Base-by-base conservation (phyloP, 2,113 vertebrate species). In the Pterocles gutturalis region DNA sequence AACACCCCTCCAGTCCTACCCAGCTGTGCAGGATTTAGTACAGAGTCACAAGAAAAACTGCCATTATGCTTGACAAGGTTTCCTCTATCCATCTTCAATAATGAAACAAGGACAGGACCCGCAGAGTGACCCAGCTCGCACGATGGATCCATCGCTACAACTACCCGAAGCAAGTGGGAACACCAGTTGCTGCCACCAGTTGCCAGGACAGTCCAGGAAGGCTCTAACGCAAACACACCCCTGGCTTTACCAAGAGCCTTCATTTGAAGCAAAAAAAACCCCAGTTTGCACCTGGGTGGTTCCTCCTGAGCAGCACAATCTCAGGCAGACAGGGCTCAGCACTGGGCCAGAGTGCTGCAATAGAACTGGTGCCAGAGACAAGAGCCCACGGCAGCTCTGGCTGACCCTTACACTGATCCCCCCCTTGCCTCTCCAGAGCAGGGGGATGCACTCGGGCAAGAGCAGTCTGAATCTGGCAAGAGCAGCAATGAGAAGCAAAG, bases 361-460 rank as follows among this genome's bases (percentile, higher is more conserved):
- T 14, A 51, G 25, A 45, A 51, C 5, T 7, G 2, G 45, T 25
- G 61, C 41, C 57, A 41, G 33, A 57, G 45, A 41, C 7, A 5
- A 46, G 31, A 72, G 28, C 29, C 28, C 19, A 9, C 0, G 5
- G 69, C 15, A 71, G 5, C 21, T 10, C 11, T 64, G 71, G 38
- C 14, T n/a, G 38, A 20, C 14, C 24, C 49, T 26, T 5, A 3
- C 13, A 8, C 61, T 6, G 26, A 84, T 25, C 16, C 16, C 33
- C 17, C 36, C 15, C 22, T 11, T 0, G 0, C 36, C 49, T 46
- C 67, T 34, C 25, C 2, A 13, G 33, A 84, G 34, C 41, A 33
- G 29, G 15, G 22, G 11, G 13, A 4, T 21, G 15, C 33, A 46
- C 46, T 58, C 1, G 1, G 61, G 57, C 33, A n/a, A 53, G 29